Base-by-base conservation (phyloP, 1,140 invertebrate genomes). In the Drosophila mojavensis region DNA sequence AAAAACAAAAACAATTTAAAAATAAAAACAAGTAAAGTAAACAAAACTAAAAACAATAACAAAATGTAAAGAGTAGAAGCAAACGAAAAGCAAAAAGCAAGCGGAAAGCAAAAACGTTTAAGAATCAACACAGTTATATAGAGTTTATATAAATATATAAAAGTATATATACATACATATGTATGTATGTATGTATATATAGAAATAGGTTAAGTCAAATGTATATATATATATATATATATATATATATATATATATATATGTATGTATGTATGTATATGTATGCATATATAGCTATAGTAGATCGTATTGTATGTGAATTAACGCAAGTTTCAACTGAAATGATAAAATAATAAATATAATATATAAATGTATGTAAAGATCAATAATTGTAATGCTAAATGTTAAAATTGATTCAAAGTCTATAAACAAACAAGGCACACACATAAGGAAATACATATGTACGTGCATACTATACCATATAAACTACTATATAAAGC, bases 401-500 rank as follows among this genome's bases (percentile, higher is more conserved):
- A 59, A 59, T 59, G 56, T 59, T 59, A 33, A 59, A 20, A 30
- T 33, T 5, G 43, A 59, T 59, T 58, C 39, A 58, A 58, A 47
- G 56, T 30, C 26, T 47, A 59, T 30, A 47, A 39, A 39, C 36
- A 39, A 39, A 39, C 11, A 39, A 3, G 36, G 36, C 36, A 39
- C 9, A 43, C 2, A 26, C 28, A 51, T 50, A 43, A 58, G 13
- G 58, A 36, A 47, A 13, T 41, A 43, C 43, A 24, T 5, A 41
- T 43, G 15, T 41, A 63, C 13, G n/a, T 36, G 47, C 17, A 43
- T 43, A 54, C 36, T 55, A 47, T 26, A 58, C 11, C 0, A 43
- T 9, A 62, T 62, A 69, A 68, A 66, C 30, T 51, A 51, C 17
- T 68, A 62, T 75, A 71, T 60, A 53, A 55, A 64, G 74, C 61